Conservation (phyloP, 2,888 invertebrate genomes). For the Nomada lathburiana region DNA sequence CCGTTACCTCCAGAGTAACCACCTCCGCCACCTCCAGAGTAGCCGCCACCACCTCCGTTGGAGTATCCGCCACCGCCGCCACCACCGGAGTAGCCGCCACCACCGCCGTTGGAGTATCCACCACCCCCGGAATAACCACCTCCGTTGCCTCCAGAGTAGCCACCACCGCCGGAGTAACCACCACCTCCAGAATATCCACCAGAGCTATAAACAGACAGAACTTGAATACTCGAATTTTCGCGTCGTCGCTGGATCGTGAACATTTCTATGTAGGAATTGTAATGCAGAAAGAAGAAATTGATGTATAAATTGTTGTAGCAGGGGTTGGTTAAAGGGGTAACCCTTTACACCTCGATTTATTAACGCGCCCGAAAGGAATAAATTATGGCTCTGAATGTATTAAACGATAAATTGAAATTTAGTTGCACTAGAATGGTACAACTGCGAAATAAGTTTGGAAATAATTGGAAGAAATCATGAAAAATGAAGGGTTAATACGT, state of each 20-base stretch:
- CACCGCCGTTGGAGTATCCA: slow-evolving; percentile 26
- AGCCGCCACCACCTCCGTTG: slow-evolving; percentile 64
- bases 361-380: too few species aligned
- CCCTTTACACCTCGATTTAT: too few species aligned
- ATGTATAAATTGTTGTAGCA: too few species aligned
- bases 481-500: too few species aligned
- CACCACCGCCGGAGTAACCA: slow-evolving; percentile 74
- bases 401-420: too few species aligned
- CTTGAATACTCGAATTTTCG: neutral
- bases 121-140: slow-evolving; percentile 65
- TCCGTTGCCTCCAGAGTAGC: slow-evolving; percentile 80
- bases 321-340: too few species aligned
- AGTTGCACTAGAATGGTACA: too few species aligned
- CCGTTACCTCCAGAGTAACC: slow-evolving; percentile 80
- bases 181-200: slow-evolving; percentile 79
- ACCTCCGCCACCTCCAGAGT: slow-evolving; percentile 80
- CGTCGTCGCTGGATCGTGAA: neutral
- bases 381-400: too few species aligned
- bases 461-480: too few species aligned
- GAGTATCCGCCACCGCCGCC: slow-evolving; percentile 56
- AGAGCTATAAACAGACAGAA: neutral
- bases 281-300: neutral
- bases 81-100: slow-evolving; percentile 63
- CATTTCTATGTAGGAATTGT: neutral
- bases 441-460: too few species aligned